phyloP scores from a whole-genome alignment of 2,888 invertebrate genomes.

The Drosophila antonietae region DNA sequence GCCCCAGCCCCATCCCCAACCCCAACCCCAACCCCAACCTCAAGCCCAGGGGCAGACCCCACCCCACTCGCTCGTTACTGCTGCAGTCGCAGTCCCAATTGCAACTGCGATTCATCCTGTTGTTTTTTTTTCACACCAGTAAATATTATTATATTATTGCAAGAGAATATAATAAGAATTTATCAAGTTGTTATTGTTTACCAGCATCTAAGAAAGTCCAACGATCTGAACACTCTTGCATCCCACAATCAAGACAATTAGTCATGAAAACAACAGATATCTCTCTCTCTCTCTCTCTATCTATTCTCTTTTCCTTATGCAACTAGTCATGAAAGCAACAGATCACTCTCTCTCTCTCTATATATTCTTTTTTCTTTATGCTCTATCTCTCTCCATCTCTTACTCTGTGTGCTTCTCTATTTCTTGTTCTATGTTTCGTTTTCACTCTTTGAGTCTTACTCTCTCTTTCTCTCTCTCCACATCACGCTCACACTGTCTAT shows the following conservation, averaged over 20 bases:
- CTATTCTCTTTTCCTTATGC: not conserved
- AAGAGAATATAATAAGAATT: constrained; percentile 2
- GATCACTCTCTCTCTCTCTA: not conserved
- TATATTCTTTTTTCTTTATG: not conserved
- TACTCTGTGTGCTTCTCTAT: not conserved
- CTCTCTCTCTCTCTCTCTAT: not conserved
- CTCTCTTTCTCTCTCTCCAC: not conserved
- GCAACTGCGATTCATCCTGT: constrained; percentile 35
- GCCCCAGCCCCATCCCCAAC: not conserved
- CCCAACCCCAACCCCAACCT: not conserved
- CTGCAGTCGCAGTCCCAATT: not conserved
- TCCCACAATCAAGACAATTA: not conserved
- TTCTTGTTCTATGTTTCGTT: not conserved
- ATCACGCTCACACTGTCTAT: not conserved
- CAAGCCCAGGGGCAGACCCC: not conserved
- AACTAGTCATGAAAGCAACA: not conserved
- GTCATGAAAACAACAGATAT: not conserved
- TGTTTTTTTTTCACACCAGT: constrained; percentile 21
- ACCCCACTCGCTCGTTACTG: not conserved
- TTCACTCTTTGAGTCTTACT: not conserved
- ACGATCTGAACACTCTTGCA: not conserved
- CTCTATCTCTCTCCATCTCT: not conserved
- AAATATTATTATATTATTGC: constrained; percentile 48
- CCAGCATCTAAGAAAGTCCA: not conserved
- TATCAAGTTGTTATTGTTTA: constrained; percentile 34